A percentile compares a stretch with the other conserved stretches of the same genome.
Conservation (phyloP, 1,140 invertebrate species). For the Asobara japonica region DNA sequence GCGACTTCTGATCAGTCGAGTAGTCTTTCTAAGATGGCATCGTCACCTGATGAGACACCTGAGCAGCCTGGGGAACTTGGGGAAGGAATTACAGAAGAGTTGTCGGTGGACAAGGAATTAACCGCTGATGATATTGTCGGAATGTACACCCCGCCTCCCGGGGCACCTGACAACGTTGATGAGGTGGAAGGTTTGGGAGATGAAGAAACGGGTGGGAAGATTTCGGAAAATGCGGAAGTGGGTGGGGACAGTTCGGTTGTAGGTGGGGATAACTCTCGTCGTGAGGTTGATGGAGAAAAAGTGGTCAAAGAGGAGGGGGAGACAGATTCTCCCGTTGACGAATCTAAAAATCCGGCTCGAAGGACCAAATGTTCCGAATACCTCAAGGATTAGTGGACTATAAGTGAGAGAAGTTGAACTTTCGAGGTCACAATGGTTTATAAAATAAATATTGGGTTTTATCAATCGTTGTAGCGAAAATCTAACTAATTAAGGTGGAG, state of each 20-base stretch:
- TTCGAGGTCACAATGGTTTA: no score
- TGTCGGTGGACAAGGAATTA: neutral
- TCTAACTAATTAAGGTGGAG: no score
- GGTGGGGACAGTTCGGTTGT: neutral
- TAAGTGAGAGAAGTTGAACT: no score
- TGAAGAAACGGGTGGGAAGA: neutral
- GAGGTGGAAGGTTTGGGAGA: no score
- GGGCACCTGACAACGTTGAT: no score
- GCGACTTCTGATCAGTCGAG: constrained; percentile 2
- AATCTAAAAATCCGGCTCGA: neutral
- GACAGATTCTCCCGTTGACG: neutral
- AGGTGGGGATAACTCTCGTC: neutral
- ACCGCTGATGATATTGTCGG: constrained; percentile 18
- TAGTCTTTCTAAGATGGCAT: neutral
- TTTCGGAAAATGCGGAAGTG: neutral
- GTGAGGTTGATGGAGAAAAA: neutral
- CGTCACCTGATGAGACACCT: neutral
- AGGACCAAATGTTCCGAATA: no score
- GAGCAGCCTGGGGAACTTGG: neutral
- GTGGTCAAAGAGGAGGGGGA: neutral
- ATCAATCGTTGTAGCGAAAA: no score
- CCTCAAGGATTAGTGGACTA: no score
- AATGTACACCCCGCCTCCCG: neutral
- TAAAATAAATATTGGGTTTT: no score
- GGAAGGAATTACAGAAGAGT: neutral